Conservation (phyloP, 2,113 vertebrate genomes). For the Cyanocitta stelleri region DNA sequence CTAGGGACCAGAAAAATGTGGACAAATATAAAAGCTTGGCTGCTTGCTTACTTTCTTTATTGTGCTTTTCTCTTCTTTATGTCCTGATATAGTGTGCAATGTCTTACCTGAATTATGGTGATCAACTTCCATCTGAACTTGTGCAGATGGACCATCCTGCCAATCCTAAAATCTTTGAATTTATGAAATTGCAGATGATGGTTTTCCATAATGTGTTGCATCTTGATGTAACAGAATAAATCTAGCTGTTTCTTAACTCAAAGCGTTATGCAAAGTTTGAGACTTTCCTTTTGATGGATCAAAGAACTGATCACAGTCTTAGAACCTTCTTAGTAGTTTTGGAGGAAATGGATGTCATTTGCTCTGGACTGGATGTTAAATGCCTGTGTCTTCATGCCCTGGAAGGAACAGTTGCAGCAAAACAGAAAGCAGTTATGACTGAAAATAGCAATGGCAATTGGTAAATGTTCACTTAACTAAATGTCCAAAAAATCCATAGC, state of each 20-base stretch:
- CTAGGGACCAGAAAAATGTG: not conserved
- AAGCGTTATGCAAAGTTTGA: not conserved
- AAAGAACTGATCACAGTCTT: not conserved
- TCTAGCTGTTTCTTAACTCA: not conserved
- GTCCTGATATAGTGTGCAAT: too few relatives aligned
- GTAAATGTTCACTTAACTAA: not conserved
- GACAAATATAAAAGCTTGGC: not conserved
- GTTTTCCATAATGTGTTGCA: not conserved
- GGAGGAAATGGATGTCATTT: not conserved
- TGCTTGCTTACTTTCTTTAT: not conserved
- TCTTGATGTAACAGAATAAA: not conserved
- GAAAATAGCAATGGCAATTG: not conserved
- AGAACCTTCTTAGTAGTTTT: not conserved
- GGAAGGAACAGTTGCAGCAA: not conserved
- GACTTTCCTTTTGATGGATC: not conserved
- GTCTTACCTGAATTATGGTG: not conserved
- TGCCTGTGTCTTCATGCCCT: not conserved
- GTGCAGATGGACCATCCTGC: not conserved
- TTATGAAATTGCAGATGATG: not conserved
- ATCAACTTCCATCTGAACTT: not conserved
- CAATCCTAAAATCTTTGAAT: not conserved
- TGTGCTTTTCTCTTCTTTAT: not conserved
- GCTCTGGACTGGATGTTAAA: not conserved
- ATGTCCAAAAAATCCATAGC: not conserved
- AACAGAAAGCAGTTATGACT: not conserved